These are phyloP conservation scores for Drosophila neoperkinsi DNA, from an alignment of 2,888 invertebrate species.

Conservation along the genomic window DNA sequence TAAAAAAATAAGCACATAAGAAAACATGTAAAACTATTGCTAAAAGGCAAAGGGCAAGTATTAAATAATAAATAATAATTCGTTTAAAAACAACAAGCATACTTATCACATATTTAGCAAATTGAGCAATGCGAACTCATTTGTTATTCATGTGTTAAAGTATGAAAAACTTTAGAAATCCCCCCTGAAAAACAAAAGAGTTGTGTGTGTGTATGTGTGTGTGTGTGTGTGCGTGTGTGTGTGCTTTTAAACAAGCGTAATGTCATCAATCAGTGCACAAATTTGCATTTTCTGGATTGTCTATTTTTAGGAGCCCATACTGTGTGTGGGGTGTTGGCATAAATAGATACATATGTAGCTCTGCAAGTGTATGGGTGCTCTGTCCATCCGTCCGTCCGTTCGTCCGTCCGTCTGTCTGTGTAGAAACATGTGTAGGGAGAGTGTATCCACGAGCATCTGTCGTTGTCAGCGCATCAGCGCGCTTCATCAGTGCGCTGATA, in stretches of 20 bases:
- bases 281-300: slow-evolving; percentile 59
- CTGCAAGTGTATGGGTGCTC: not conserved
- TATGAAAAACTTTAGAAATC: not conserved
- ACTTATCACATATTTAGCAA: not conserved
- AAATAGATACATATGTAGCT: not conserved
- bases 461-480: slow-evolving; percentile 78
- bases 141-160: slow-evolving; percentile 26
- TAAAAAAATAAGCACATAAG: not conserved
- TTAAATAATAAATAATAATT: not conserved
- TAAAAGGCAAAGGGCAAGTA: not conserved
- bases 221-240: not conserved
- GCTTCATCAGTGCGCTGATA: slow-evolving; percentile 80
- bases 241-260: slow-evolving; percentile 48
- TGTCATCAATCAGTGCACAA: slow-evolving; percentile 77
- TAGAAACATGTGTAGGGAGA: slow-evolving; percentile 5
- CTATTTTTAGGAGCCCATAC: slow-evolving; percentile 45
- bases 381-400: not conserved
- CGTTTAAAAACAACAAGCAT: not conserved
- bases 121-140: not conserved
- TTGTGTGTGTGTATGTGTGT: not conserved
- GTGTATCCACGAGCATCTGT: slow-evolving; percentile 50
- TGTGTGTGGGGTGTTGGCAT: not conserved
- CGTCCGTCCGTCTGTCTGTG: not conserved
- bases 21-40: not conserved
- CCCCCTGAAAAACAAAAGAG: not conserved